Conservation (phyloP, 30 jellyfish, hydroid and myxozoan species). For the Hydra vulgaris region DNA sequence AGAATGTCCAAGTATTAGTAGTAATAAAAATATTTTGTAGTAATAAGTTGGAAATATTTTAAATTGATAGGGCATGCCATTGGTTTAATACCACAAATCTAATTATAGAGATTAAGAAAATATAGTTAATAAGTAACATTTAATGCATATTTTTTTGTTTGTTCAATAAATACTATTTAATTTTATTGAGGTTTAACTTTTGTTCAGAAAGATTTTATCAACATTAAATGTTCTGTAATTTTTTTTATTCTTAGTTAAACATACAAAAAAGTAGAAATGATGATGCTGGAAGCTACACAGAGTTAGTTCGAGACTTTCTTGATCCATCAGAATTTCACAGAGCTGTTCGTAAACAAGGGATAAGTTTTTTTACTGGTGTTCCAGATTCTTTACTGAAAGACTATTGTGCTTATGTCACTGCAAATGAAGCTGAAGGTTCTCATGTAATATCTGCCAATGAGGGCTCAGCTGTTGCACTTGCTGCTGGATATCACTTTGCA, state of each 20-base stretch:
- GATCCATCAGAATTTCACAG: slow-evolving; percentile 81
- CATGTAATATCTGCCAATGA: slow-evolving; percentile 91
- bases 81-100: no score
- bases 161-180: no score
- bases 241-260: slow-evolving; percentile 28
- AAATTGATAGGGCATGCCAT: no score
- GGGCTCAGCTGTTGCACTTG: slow-evolving; percentile 97
- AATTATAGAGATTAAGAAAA: no score
- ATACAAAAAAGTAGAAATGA: slow-evolving; percentile 72
- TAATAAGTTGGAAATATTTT: no score
- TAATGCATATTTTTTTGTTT: no score
- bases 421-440: slow-evolving; percentile 55
- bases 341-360: slow-evolving; percentile 92
- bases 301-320: slow-evolving; percentile 79
- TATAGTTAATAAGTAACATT: no score
- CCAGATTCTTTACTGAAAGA: slow-evolving; percentile 93
- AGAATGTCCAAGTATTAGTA: no score
- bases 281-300: slow-evolving; percentile 94
- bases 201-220: no score
- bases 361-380: slow-evolving; percentile 92
- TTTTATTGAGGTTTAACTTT: no score
- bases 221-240: neutral
- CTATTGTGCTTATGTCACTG: slow-evolving; percentile 92
- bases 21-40: no score
- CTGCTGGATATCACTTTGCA: slow-evolving; percentile 93